Percentiles rank a stretch among this genome's conserved stretches.
phyloP scores from a whole-genome alignment of 2,888 invertebrate species.

The Lypha dubia region DNA sequence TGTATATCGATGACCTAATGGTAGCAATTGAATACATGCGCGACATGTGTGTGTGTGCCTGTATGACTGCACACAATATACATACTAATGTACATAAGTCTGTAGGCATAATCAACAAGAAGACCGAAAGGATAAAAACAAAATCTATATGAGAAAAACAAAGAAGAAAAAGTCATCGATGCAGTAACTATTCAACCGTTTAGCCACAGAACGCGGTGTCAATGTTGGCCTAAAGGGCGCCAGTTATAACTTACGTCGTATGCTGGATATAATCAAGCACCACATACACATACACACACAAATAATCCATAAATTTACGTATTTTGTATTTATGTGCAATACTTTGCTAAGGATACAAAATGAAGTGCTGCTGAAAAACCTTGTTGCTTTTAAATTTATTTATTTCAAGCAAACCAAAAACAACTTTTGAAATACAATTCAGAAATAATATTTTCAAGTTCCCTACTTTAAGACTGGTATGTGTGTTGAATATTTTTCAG shows the following conservation, averaged over 20 bases:
- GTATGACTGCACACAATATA: no score
- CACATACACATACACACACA: not conserved
- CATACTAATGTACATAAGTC: not conserved
- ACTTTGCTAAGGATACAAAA: slow-evolving; percentile 8
- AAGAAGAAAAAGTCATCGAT: slow-evolving; percentile 51
- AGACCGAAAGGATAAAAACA: slow-evolving; percentile 29
- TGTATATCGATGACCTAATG: slow-evolving; percentile 71
- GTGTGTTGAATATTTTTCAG: not conserved
- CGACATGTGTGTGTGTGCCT: not conserved
- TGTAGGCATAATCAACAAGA: slow-evolving; percentile 50
- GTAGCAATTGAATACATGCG: slow-evolving; percentile 17
- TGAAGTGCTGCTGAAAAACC: slow-evolving; percentile 59
- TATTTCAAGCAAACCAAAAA: slow-evolving; percentile 32
- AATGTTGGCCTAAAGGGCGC: slow-evolving; percentile 70
- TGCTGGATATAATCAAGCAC: slow-evolving; percentile 4
- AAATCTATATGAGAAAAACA: slow-evolving; percentile 15
- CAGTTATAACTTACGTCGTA: slow-evolving; percentile 54
- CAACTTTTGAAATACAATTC: slow-evolving; percentile 12
- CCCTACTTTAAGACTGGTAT: slow-evolving; percentile 42
- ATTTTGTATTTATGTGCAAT: not conserved
- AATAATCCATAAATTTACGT: not conserved
- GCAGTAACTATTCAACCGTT: slow-evolving; percentile 70
- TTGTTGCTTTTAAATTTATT: slow-evolving; percentile 57
- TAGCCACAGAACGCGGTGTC: slow-evolving; percentile 67
- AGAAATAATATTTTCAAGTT: not conserved